A percentile compares a stretch with the other conserved stretches of the same genome.
Evolutionary conservation across 2,888 invertebrate species (phyloP).

Genomic region (Crossocerus cetratus): DNA sequence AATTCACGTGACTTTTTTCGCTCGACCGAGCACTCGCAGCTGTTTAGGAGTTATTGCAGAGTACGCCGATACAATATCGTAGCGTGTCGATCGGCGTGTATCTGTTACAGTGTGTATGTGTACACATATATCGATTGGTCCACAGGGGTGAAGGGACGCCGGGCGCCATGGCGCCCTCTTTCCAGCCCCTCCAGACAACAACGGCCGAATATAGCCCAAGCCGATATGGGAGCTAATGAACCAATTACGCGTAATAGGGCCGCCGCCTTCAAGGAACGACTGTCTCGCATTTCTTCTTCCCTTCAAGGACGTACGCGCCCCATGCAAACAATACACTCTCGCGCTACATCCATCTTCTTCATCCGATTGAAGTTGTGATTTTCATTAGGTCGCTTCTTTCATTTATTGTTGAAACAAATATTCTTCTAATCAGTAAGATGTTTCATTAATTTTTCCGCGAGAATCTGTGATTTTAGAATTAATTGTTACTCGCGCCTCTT

Average conservation of each 20-base stretch:
- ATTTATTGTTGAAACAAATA: too few relatives aligned
- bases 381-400: too few relatives aligned
- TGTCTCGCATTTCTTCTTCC: constrained; percentile 52
- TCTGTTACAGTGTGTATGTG: constrained; percentile 26
- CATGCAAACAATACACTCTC: constrained; percentile 51
- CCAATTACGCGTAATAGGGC: constrained; percentile 65
- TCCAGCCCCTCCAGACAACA: constrained; percentile 57
- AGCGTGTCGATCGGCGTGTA: not conserved
- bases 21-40: too few relatives aligned
- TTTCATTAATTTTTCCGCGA: too few relatives aligned
- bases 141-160: constrained; percentile 48
- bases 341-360: constrained; percentile 29
- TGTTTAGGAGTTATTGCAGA: too few relatives aligned
- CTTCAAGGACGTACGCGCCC: constrained; percentile 50
- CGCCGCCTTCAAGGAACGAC: constrained; percentile 56
- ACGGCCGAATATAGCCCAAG: constrained; percentile 60
- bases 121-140: constrained; percentile 48
- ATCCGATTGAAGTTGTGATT: too few relatives aligned
- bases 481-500: too few relatives aligned
- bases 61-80: constrained; percentile 1
- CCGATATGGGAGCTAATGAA: constrained; percentile 64
- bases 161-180: constrained; percentile 57
- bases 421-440: too few relatives aligned
- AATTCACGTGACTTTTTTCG: too few relatives aligned
- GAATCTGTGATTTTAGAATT: too few relatives aligned